Evolutionary conservation across 2,888 invertebrate species (phyloP), one percentile per base, ranked within the genome.

Genomic region (Polietes domitor): DNA sequence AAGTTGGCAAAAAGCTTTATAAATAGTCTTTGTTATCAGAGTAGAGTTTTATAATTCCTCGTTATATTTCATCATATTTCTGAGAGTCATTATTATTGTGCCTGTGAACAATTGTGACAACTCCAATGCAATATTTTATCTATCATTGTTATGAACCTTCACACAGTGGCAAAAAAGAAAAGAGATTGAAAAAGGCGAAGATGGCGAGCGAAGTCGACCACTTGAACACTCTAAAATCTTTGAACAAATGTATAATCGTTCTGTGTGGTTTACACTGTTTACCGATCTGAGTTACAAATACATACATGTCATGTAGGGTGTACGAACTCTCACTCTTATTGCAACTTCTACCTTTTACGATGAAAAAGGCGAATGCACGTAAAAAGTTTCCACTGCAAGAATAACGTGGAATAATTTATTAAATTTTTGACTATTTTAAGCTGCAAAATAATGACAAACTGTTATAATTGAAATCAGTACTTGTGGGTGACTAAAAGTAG

Each of bases 41-140:
- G 58, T 12, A 12, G 21, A 26, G 26, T 58, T 26, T 58, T 58
- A 58, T 58, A 58, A 58, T 58, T 10, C 26, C 24, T 58, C 58
- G 26, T 58, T 58, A 15, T 58, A 26, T 58, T 58, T 58, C 26
- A 26, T 58, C 19, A 55, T 55, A 7, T 37, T 26, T 58, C 58
- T 24, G 58, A 26, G 58, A 58, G 24, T 55, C 21, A 21, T 55
- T 19, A 21, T 55, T 55, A 21, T 12, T 55, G 6, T 58, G 58
- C n/a, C 21, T 58, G 58, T 58, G 26, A 58, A 58, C 58, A 24
- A 26, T 58, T 58, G 58, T 58, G 58, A 26, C 58, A 58, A 26
- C 24, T 58, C 2, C 58, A 2, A 26, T 58, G 58, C 26, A 26
- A 26, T 58, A 58, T 58, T 58, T 58, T 12, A 58, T 58, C 15